Evolutionary conservation across 2,113 vertebrate species (phyloP).

Genomic region (Salvelinus alpinus): DNA sequence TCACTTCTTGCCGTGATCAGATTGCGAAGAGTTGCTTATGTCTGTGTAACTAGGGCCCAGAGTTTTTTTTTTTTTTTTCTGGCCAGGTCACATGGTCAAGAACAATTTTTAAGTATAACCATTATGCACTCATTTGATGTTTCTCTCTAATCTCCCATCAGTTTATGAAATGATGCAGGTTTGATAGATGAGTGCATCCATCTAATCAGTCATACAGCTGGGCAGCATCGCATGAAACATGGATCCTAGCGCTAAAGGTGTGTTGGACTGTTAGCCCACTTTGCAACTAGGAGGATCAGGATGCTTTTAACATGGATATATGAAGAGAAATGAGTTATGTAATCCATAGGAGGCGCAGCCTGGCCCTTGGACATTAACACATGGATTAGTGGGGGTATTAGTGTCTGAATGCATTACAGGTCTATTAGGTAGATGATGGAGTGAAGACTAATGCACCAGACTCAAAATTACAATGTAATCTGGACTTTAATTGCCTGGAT

Average conservation of each 20-base stretch:
- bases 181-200: neutral
- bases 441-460: slow-evolving; percentile 64
- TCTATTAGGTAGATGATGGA: slow-evolving; percentile 71
- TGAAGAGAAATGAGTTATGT: slow-evolving; percentile 53
- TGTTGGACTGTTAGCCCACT: neutral
- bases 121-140: neutral
- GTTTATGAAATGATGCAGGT: no score
- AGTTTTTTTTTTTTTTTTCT: no score
- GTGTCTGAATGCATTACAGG: slow-evolving; percentile 70
- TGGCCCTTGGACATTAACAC: slow-evolving; percentile 53
- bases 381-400: slow-evolving; percentile 67
- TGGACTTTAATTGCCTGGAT: slow-evolving; percentile 70
- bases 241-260: neutral
- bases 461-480: slow-evolving; percentile 65
- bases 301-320: slow-evolving; percentile 65
- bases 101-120: no score
- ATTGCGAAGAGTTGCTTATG: no score
- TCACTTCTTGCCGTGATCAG: neutral
- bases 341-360: slow-evolving; percentile 59
- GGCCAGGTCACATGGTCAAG: slow-evolving; percentile 27
- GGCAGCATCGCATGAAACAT: neutral
- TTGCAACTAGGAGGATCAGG: slow-evolving; percentile 37
- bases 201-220: neutral
- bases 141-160: no score
- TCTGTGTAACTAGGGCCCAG: no score